Base-by-base conservation (phyloP, 2,797 vertebrate genomes). In the Odontamblyopus rebecca region DNA sequence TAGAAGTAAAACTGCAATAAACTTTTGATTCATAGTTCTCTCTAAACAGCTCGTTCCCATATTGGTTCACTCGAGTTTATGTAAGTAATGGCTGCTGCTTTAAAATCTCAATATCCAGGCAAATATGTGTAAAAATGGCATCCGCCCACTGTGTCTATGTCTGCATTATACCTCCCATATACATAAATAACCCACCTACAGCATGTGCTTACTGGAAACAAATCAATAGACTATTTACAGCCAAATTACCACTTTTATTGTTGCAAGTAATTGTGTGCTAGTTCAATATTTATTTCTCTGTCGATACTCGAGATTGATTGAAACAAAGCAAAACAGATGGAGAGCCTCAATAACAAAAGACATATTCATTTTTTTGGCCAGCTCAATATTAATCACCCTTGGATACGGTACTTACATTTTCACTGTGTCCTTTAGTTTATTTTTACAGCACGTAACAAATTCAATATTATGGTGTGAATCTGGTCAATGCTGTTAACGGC, bases 161-260 rank as follows among this genome's bases (percentile, higher is more conserved):
- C 72, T 76, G 44, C 66, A 63, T 69, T 64, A 62, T 12, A 44
- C 29, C 74, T 32, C 54, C 68, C 19, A 50, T 67, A 77, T 61
- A 68, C 71, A 81, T 82, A 76, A 76, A 75, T 79, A 83, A 80
- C 76, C 62, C 77, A 67, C 82, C 73, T 73, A 74, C 76, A 69
- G 29, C 51, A 8, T 76, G 66, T 75, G 68, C 65, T 76, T 75
- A 71, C 72, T 63, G 35, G 23, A 73, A 62, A 68, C 66, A 65
- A 69, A 89, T 89, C 85, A 77, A 86, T 89, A 80, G 35, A 72
- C 77, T 76, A 80, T 85, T 85, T 78, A 63, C 88, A 88, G 87
- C 82, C 72, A 80, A 90, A 89, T 82, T 74, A 80, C 72, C 77
- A 74, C 69, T 73, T 87, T 89, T 73, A 83, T 76, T 80, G 78